Evolutionary conservation across 2,113 vertebrate species (phyloP).

Genomic region (Cercocebus atys): DNA sequence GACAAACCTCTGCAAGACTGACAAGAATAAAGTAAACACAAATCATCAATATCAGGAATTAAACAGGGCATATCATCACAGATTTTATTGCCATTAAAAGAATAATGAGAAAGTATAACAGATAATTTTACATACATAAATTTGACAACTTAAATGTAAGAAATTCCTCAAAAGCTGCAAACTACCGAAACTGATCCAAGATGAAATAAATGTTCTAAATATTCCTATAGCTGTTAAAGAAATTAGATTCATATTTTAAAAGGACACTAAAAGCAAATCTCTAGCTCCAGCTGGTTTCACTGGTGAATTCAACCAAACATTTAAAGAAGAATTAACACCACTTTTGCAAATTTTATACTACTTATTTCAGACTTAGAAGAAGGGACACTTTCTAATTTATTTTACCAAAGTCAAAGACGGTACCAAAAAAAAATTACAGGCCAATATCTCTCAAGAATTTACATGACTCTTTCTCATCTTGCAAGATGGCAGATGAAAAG

Average conservation of each 20-base stretch:
- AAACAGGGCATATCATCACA: background rate
- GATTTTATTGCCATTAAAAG: background rate
- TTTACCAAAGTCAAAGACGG: background rate
- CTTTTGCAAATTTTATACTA: background rate
- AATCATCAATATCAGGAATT: background rate
- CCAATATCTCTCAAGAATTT: background rate
- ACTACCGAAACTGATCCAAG: background rate
- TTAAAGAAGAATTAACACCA: constrained; percentile 9
- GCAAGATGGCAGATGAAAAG: no score
- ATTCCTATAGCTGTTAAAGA: background rate
- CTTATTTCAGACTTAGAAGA: background rate
- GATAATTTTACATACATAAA: background rate
- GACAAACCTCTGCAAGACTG: background rate
- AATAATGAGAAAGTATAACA: background rate
- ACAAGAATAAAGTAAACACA: background rate
- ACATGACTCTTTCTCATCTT: background rate
- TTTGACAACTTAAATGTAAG: background rate
- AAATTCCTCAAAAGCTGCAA: background rate
- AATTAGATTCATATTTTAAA: background rate
- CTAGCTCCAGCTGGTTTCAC: background rate
- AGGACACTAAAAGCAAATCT: background rate
- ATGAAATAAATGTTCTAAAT: background rate
- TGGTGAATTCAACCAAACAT: background rate
- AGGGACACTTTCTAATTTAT: background rate
- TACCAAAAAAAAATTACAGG: background rate